A percentile compares a stretch with the other conserved stretches of the same genome.
phyloP scores from a whole-genome alignment of 2,113 vertebrate genomes.

The Chaenogobius annularis region DNA sequence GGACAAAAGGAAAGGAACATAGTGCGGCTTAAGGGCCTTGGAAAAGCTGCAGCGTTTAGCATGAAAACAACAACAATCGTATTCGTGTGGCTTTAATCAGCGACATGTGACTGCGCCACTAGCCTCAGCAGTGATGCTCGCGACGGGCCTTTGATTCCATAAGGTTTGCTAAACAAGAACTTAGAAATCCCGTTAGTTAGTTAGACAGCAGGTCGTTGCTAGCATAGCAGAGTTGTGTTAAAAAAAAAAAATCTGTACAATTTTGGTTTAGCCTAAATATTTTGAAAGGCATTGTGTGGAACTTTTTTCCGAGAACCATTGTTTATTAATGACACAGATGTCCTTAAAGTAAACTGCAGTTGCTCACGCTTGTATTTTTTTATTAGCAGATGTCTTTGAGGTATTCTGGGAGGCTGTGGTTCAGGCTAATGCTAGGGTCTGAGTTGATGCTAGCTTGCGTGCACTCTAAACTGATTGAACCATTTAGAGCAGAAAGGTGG shows the following conservation, averaged over 20 bases:
- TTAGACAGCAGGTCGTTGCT: too few relatives aligned
- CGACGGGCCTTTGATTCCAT: conserved; percentile 23
- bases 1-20: conserved; percentile 39
- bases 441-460: conserved; percentile 6
- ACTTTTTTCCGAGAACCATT: conserved; percentile 10
- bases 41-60: conserved; percentile 34
- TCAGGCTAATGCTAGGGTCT: conserved; percentile 10
- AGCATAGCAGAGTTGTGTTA: too few relatives aligned
- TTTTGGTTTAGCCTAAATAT: conserved; percentile 11
- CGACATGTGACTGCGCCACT: conserved; percentile 15
- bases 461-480: not conserved
- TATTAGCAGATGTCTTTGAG: conserved; percentile 13
- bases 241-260: conserved; percentile 1
- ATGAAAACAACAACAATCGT: conserved; percentile 23
- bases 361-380: conserved; percentile 7
- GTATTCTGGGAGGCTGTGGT: conserved; percentile 11
- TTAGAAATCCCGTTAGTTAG: not conserved
- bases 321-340: conserved; percentile 16
- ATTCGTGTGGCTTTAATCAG: conserved; percentile 19
- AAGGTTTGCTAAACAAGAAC: conserved; percentile 5
- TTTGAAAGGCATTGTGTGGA: conserved; percentile 6
- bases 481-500: not conserved
- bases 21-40: conserved; percentile 19
- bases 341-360: conserved; percentile 9
- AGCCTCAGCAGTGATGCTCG: conserved; percentile 32